Conservation (phyloP, 1,140 invertebrate species). For the Papilio helenus region DNA sequence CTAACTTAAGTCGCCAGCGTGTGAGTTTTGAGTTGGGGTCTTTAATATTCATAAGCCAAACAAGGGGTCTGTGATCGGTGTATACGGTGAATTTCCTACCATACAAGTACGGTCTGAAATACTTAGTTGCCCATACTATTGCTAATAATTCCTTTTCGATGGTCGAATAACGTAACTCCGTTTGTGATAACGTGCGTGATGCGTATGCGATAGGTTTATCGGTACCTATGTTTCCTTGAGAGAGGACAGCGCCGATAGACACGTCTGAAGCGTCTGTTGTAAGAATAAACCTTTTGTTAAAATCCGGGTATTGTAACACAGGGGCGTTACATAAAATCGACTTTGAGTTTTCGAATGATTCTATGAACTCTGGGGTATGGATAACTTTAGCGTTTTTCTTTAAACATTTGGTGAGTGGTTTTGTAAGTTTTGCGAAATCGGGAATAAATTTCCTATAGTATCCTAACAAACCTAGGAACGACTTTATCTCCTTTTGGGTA, state of each 20-base stretch:
- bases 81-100: constrained; percentile 27
- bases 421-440: neutral
- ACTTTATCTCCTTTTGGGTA: no score
- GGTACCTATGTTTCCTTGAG: constrained; percentile 33
- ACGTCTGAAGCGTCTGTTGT: constrained; percentile 45
- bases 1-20: constrained; percentile 42
- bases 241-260: constrained; percentile 30
- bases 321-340: constrained; percentile 32
- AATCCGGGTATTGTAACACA: constrained; percentile 45
- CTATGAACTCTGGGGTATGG: constrained; percentile 36
- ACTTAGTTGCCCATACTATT: no score
- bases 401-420: neutral
- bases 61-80: neutral
- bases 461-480: no score
- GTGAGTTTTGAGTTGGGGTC: constrained; percentile 40
- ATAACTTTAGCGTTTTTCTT: no score
- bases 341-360: constrained; percentile 43
- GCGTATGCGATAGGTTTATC: constrained; percentile 42
- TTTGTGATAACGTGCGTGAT: constrained; percentile 33
- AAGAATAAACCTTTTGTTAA: constrained; percentile 41
- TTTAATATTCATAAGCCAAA: constrained; percentile 9
- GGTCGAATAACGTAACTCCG: constrained; percentile 30
- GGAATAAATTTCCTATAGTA: neutral
- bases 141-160: constrained; percentile 37
- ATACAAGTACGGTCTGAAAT: constrained; percentile 30